Evolutionary conservation across 1,140 invertebrate species (phyloP).

Genomic region (Brachionus paranguensis): DNA sequence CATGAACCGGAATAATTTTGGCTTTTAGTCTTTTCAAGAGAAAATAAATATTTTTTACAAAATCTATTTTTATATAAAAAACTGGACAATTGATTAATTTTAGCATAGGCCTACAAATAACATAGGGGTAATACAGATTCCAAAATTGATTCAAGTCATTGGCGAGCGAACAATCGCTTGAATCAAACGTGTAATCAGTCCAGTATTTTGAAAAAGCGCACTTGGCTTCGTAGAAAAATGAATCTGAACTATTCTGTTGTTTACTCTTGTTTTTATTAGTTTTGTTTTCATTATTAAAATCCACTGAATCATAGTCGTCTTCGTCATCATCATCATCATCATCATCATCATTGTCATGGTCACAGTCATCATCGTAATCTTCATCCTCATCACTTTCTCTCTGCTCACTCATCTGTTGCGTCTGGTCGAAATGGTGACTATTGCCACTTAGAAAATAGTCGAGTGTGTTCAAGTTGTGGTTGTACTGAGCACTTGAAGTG

Average conservation of each 20-base stretch:
- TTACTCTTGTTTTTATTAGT: not conserved
- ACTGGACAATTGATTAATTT: conserved; percentile 21
- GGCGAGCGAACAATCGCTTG: not conserved
- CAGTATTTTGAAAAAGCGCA: conserved; percentile 31
- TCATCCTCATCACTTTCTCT: conserved; percentile 1
- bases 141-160: conserved; percentile 38
- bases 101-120: conserved; percentile 18
- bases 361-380: not conserved
- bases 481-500: not conserved
- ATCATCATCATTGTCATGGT: not conserved
- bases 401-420: not conserved
- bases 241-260: not conserved
- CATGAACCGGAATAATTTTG: conserved; percentile 29
- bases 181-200: not conserved
- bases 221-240: conserved; percentile 36
- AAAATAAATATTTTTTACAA: conserved; percentile 19
- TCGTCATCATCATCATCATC: not conserved
- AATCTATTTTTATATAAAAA: conserved; percentile 34
- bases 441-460: not conserved
- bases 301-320: not conserved
- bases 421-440: not conserved
- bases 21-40: not conserved
- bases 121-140: conserved; percentile 12
- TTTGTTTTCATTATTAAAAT: not conserved
- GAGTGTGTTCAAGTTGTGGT: not conserved